A percentile compares a stretch with the other conserved stretches of the same genome.
phyloP scores from a whole-genome alignment of 2,797 vertebrate species.

The Gymnothorax javanicus region DNA sequence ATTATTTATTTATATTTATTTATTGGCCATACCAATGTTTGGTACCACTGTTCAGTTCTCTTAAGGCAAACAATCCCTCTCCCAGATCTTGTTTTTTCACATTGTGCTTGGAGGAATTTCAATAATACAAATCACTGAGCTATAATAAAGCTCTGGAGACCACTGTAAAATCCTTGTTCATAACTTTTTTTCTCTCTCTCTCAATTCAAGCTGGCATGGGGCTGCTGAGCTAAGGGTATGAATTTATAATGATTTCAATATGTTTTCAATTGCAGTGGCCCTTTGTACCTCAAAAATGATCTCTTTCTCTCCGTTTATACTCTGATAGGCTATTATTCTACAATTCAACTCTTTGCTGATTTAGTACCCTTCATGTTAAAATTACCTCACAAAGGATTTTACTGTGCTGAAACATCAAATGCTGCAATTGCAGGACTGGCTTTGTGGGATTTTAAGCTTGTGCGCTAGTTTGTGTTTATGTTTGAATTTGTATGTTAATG shows the following conservation, averaged over 20 bases:
- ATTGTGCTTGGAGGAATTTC: neutral
- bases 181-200: neutral
- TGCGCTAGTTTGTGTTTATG: neutral
- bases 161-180: neutral
- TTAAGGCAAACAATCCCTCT: neutral
- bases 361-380: neutral
- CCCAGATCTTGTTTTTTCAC: neutral
- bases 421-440: neutral
- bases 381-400: neutral
- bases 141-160: neutral
- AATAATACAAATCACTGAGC: neutral
- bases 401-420: neutral
- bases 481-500: neutral
- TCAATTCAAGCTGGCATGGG: neutral
- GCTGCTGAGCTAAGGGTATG: neutral
- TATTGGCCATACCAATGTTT: neutral
- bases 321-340: neutral
- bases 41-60: neutral
- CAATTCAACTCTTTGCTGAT: neutral
- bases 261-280: neutral
- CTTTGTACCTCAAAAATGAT: neutral
- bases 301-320: neutral
- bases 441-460: neutral
- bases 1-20: neutral
- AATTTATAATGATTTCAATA: constrained; percentile 3